Percentiles rank a stretch among this genome's conserved stretches.
Conservation (phyloP, 2,797 vertebrate genomes). For the Chanos chanos region DNA sequence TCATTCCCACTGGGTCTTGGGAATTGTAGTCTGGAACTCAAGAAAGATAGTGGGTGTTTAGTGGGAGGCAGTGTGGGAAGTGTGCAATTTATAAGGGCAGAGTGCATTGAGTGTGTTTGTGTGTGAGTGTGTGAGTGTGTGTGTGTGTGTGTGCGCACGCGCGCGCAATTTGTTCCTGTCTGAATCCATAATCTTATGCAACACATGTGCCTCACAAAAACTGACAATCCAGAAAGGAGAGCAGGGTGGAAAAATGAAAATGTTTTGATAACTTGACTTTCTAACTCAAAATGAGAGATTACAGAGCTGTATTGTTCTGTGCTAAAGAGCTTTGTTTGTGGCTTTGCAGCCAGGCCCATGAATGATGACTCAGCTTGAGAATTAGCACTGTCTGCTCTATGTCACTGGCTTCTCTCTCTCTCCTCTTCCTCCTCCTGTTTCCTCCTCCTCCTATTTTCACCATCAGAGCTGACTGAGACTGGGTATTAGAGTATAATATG, state of each 20-base stretch:
- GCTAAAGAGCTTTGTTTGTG: slow-evolving; percentile 10
- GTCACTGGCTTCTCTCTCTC: neutral
- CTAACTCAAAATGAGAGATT: too few species aligned
- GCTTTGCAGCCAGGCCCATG: slow-evolving; percentile 25
- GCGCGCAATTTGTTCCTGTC: too few species aligned
- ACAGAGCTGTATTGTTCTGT: too few species aligned
- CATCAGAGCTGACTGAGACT: slow-evolving; percentile 24
- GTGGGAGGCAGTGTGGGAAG: slow-evolving; percentile 24
- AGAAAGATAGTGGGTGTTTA: slow-evolving; percentile 15
- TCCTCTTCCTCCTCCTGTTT: neutral
- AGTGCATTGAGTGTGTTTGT: slow-evolving; percentile 3
- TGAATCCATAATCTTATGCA: too few species aligned
- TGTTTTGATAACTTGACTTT: too few species aligned
- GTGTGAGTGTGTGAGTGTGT: too few species aligned
- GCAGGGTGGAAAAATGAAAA: too few species aligned
- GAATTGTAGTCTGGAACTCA: slow-evolving; percentile 34
- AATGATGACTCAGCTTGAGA: slow-evolving; percentile 32
- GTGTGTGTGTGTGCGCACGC: too few species aligned
- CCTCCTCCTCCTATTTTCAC: neutral
- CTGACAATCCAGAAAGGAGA: too few species aligned
- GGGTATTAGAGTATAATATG: slow-evolving; percentile 25
- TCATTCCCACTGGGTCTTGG: slow-evolving; percentile 16
- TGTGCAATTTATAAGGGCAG: slow-evolving; percentile 10
- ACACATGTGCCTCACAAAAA: too few species aligned
- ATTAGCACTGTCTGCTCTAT: slow-evolving; percentile 29